Conservation (phyloP, 2,888 invertebrate species). For the Theretra japonica region DNA sequence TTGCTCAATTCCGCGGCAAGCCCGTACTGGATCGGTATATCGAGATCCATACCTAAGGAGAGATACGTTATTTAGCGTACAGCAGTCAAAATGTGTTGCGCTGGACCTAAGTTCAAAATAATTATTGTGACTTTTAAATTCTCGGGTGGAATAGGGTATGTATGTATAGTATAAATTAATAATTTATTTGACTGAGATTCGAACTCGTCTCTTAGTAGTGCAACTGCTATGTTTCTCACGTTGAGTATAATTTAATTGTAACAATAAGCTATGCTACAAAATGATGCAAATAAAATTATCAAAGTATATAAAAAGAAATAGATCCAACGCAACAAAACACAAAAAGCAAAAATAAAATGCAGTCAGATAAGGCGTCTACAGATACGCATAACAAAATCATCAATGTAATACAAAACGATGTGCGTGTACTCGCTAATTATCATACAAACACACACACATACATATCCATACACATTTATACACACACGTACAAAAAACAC, state of each 20-base stretch:
- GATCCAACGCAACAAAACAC: constrained; percentile 45
- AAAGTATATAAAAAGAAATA: constrained; percentile 36
- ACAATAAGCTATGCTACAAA: background rate
- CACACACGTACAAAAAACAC: constrained; percentile 35
- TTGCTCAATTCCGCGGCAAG: constrained; percentile 73
- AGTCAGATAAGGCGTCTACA: constrained; percentile 41
- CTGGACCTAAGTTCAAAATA: constrained; percentile 29
- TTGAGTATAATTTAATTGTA: too few relatives aligned
- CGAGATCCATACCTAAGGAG: constrained; percentile 76
- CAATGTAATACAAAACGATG: constrained; percentile 33
- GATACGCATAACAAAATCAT: constrained; percentile 36
- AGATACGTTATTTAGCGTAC: constrained; percentile 52
- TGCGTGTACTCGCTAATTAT: constrained; percentile 37
- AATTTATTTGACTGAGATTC: too few relatives aligned
- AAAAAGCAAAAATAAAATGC: constrained; percentile 46
- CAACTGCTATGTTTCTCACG: too few relatives aligned
- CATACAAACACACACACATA: constrained; percentile 26
- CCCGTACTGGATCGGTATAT: constrained; percentile 76
- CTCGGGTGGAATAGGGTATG: too few relatives aligned
- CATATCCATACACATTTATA: constrained; percentile 23
- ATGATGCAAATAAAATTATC: background rate
- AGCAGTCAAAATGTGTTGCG: constrained; percentile 31
- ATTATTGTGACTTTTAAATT: background rate
- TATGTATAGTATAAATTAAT: too few relatives aligned
- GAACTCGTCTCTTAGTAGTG: too few relatives aligned